Percentiles rank a stretch among this genome's conserved stretches.
Conservation (phyloP, 1,140 invertebrate species). For the Philopotamus ludificatus region DNA sequence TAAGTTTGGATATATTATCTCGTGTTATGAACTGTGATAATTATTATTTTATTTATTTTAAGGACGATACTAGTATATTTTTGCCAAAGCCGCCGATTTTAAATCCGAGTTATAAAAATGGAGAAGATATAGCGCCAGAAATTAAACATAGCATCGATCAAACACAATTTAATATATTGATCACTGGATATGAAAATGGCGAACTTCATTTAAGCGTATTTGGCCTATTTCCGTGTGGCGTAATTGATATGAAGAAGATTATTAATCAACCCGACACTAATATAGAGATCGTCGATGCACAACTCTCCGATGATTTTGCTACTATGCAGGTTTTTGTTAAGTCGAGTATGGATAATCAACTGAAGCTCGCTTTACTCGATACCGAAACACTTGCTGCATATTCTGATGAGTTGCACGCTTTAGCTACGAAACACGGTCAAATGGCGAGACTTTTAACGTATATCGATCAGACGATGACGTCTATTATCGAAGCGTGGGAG, state of each 20-base stretch:
- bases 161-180: slow-evolving; percentile 71
- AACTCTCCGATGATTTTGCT: slow-evolving; percentile 62
- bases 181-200: slow-evolving; percentile 74
- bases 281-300: slow-evolving; percentile 62
- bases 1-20: slow-evolving; percentile 42
- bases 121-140: slow-evolving; percentile 59
- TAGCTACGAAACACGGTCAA: slow-evolving; percentile 72
- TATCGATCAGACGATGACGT: slow-evolving; percentile 72
- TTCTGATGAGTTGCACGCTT: slow-evolving; percentile 65
- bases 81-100: slow-evolving; percentile 53
- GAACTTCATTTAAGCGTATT: slow-evolving; percentile 76
- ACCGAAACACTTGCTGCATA: slow-evolving; percentile 67
- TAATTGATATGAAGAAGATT: slow-evolving; percentile 62
- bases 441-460: slow-evolving; percentile 67
- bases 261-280: slow-evolving; percentile 55
- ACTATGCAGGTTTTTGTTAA: slow-evolving; percentile 58
- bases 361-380: slow-evolving; percentile 62
- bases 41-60: slow-evolving; percentile 35
- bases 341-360: slow-evolving; percentile 52
- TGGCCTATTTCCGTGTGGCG: slow-evolving; percentile 79
- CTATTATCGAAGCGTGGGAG: slow-evolving; percentile 93
- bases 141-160: slow-evolving; percentile 68
- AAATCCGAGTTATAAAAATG: slow-evolving; percentile 50
- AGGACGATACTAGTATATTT: slow-evolving; percentile 59
- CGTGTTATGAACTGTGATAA: background rate